phyloP scores from a whole-genome alignment of 2,113 vertebrate species.

The Euleptes europaea region DNA sequence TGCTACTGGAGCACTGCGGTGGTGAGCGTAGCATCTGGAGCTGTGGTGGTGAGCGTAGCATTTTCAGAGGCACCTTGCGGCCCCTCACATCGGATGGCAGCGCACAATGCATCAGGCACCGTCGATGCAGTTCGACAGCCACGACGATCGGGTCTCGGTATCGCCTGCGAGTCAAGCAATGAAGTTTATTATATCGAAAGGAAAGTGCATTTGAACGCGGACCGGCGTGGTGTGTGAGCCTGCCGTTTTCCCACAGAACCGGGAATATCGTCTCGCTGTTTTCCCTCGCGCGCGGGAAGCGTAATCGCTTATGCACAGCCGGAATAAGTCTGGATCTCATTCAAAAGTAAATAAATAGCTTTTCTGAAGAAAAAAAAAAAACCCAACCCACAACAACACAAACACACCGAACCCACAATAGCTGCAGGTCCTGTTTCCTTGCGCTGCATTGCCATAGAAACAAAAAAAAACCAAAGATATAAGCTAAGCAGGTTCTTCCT shows the following conservation, averaged over 20 bases:
- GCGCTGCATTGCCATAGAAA: slow-evolving; percentile 27
- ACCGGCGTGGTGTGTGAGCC: neutral
- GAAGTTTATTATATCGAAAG: slow-evolving; percentile 4
- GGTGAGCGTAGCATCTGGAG: too few relatives aligned
- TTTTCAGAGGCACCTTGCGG: too few relatives aligned
- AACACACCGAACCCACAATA: too few relatives aligned
- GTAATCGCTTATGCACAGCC: slow-evolving; percentile 10
- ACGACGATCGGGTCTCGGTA: neutral
- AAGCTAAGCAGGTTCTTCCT: neutral
- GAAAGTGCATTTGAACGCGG: neutral
- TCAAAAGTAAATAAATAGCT: slow-evolving; percentile 31
- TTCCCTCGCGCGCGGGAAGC: neutral
- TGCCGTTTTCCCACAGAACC: neutral
- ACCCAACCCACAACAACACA: too few relatives aligned
- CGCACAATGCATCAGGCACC: too few relatives aligned
- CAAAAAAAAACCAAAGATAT: neutral
- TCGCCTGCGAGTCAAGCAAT: neutral
- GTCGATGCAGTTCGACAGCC: too few relatives aligned
- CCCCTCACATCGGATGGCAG: too few relatives aligned
- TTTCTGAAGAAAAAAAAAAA: neutral
- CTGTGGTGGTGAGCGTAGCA: too few relatives aligned
- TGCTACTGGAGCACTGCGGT: too few relatives aligned
- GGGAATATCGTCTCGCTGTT: neutral
- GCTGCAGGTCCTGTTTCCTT: neutral
- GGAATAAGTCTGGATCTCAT: slow-evolving; percentile 15